Base-by-base conservation (phyloP, 2,113 vertebrate species). In the Ploceus nigricollis region DNA sequence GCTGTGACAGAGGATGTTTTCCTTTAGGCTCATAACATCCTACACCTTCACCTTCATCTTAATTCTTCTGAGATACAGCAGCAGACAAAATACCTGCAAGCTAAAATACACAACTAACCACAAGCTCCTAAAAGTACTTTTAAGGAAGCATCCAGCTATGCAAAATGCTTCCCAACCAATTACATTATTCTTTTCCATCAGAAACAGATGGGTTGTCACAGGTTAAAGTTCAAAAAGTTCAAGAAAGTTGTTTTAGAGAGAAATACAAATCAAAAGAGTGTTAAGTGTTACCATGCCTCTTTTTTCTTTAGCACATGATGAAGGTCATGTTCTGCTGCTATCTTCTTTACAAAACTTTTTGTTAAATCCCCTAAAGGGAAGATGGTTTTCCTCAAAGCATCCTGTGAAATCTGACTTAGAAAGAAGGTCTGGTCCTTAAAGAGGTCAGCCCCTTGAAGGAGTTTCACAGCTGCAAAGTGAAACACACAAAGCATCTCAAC, bases 401-500 rank as follows among this genome's bases (percentile, higher is more conserved):
- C 98, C 94, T 99, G 99, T 5, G 99, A 98, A 92, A 99, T 98
- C 97, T 99, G 99, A 96, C 99, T 99, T 70, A 99, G 99, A 97
- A 99, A 99, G 98, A 99, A 99, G 15, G 99, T 99, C 98, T 99
- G 99, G 98, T 99, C 99, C 98, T 99, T 99, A 68, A 97, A 45
- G 66, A 95, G 98, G 93, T 99, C 99, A 19, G 99, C 99, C 75
- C 98, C 99, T 73, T 98, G 98, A 65, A 98, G 98, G 53, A 99
- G 98, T 95, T 98, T 98, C 89, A 98, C 99, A 92, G 98, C 99
- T 99, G 97, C 83, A 92, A 92, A 76, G 57, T 51, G 42, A 44
- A 95, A 82, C 75, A 94, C 56, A 96, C 23, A 64, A 66, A 77
- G 65, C 1, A 65, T 39, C 58, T 81, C 66, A 82, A 47, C 18